Conservation (phyloP, 2,888 invertebrate genomes). For the Epirrhoe alternata region DNA sequence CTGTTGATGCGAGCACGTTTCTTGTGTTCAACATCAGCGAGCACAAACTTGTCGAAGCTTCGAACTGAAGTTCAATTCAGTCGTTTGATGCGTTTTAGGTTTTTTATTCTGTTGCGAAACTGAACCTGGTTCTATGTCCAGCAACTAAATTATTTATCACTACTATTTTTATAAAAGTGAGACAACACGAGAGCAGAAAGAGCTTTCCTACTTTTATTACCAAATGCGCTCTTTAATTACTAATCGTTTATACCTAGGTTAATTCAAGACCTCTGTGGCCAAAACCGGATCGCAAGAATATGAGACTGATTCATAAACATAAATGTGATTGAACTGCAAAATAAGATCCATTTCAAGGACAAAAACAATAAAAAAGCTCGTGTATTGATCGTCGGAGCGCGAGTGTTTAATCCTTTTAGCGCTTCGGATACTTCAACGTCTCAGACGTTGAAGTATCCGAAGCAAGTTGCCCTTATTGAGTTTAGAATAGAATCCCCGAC, state of each 20-base stretch:
- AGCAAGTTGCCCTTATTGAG: conserved; percentile 27
- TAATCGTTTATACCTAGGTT: too few species aligned
- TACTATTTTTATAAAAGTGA: too few species aligned
- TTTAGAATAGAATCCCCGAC: conserved; percentile 16
- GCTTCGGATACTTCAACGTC: conserved; percentile 19
- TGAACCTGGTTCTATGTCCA: not conserved
- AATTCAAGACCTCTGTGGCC: not conserved
- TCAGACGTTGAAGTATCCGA: too few species aligned
- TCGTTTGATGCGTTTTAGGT: not conserved
- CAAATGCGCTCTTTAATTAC: too few species aligned
- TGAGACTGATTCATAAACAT: too few species aligned
- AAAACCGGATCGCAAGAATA: too few species aligned
- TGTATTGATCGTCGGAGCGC: conserved; percentile 22
- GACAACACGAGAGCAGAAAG: too few species aligned
- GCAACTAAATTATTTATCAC: not conserved
- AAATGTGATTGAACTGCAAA: conserved; percentile 5
- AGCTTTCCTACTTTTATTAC: too few species aligned
- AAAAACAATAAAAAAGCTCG: conserved; percentile 18
- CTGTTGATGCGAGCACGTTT: conserved; percentile 5
- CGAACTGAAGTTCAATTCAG: not conserved
- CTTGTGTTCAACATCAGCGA: not conserved
- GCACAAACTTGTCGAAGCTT: not conserved
- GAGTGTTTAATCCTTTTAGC: conserved; percentile 35
- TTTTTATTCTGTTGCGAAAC: not conserved
- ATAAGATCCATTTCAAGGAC: conserved; percentile 11